These are phyloP conservation scores for Cliona cf. orientalis DNA, from an alignment of 37 sponge, comb jelly and placozoan species.

Conservation along the genomic window DNA sequence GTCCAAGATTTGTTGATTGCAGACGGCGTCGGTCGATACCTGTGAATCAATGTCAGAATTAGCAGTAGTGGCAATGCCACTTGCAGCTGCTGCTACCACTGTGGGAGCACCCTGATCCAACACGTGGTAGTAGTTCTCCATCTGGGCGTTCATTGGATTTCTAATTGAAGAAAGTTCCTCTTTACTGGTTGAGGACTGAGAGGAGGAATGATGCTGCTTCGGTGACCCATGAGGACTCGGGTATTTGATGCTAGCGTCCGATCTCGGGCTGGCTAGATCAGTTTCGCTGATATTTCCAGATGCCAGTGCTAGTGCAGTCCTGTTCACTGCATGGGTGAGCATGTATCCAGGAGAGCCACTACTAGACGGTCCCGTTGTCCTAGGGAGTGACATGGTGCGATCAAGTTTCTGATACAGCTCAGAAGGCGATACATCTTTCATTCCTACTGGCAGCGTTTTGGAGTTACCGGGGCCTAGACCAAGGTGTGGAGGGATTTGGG, in stretches of 20 bases:
- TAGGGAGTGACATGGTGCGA: not conserved
- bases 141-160: too few relatives aligned
- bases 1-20: too few relatives aligned
- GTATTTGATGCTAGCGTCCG: too few relatives aligned
- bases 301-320: not conserved
- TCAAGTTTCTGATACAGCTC: constrained; percentile 6
- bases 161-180: too few relatives aligned
- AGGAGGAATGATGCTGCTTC: not conserved
- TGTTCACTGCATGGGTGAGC: not conserved
- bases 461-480: too few relatives aligned
- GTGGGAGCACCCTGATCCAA: too few relatives aligned
- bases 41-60: not conserved
- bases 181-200: too few relatives aligned
- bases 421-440: too few relatives aligned
- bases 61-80: too few relatives aligned
- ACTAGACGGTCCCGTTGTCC: not conserved
- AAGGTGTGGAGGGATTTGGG: not conserved
- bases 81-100: too few relatives aligned
- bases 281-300: not conserved
- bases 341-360: not conserved
- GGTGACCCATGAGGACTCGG: not conserved
- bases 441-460: too few relatives aligned
- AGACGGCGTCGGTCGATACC: not conserved
- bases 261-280: not conserved
- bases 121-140: too few relatives aligned